Evolutionary conservation across 2,113 vertebrate genomes (phyloP), one percentile per base, ranked within the genome.

Genomic region (Fregetta grallaria): DNA sequence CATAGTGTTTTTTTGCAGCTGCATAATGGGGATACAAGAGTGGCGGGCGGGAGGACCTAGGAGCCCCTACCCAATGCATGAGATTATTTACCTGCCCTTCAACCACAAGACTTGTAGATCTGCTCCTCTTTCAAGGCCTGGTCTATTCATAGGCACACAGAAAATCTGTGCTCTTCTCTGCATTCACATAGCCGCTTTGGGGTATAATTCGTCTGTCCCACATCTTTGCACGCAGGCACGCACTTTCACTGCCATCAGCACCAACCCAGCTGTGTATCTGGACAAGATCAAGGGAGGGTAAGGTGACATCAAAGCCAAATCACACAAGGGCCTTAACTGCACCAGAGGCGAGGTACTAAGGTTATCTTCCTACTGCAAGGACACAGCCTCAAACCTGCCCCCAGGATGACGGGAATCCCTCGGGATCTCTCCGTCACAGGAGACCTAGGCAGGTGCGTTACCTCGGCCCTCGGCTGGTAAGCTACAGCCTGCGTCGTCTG

Each of bases 141-240:
- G 42, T 47, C 65, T 73, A 6, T 40, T 84, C 36, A 18, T 14
- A 55, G 45, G n/a, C 70, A 91, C 21, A 40, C 11, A 79, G 77
- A 63, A 63, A 56, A 75, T 36, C n/a, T 18, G 18, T 89, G 55
- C 20, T 81, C 11, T 20, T 34, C 65, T 45, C 67, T 63, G 45
- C 55, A 10, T 21, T 58, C 61, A 36, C 49, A 50, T 18, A 42
- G 53, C 34, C 12, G 1, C 67, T 76, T 25, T 13, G 53, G 34
- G 32, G 20, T 49, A 3, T 4, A 34, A 38, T 9, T 61, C 1
- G 3, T 36, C n/a, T 11, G 11, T 44, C 65, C 53, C 32, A 3
- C 17, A 23, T 36, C 80, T 56, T 84, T 34, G n/a, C 19, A 6
- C 15, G 36, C 30, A 0, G 0, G 29, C n/a, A 45, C 0, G 0